These are phyloP conservation scores for Stichodactyla helianthus DNA, from an alignment of 64 coral and sea anemone genomes.

Conservation along the genomic window DNA sequence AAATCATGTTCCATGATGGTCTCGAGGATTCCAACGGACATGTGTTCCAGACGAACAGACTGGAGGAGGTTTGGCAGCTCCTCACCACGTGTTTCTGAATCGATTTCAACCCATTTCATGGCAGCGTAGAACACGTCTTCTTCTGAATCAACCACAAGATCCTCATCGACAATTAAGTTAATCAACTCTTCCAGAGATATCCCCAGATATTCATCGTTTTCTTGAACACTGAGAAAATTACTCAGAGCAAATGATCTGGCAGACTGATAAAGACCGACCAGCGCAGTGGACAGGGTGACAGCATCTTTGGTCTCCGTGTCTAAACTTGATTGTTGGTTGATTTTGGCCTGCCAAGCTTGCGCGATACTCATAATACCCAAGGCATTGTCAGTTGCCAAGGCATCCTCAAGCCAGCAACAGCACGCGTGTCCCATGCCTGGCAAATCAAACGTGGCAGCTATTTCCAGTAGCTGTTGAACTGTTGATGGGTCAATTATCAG, in stretches of 20 bases:
- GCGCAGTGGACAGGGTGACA: background rate
- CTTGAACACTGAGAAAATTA: slow-evolving; percentile 6
- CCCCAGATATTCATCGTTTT: slow-evolving; percentile 29
- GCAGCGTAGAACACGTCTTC: slow-evolving; percentile 42
- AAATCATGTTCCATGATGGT: slow-evolving; percentile 7
- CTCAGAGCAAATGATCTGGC: slow-evolving; percentile 15
- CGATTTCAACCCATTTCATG: slow-evolving; percentile 22
- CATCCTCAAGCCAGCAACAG: slow-evolving; percentile 28
- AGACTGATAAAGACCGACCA: slow-evolving; percentile 16
- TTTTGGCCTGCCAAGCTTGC: background rate
- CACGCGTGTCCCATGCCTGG: slow-evolving; percentile 16
- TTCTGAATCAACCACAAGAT: slow-evolving; percentile 18
- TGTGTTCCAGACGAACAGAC: slow-evolving; percentile 23
- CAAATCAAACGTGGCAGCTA: slow-evolving; percentile 11
- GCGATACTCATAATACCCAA: slow-evolving; percentile 15
- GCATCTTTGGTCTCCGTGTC: background rate
- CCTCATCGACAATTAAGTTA: slow-evolving; percentile 13
- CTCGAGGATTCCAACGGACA: slow-evolving; percentile 1
- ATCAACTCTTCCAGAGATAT: slow-evolving; percentile 24
- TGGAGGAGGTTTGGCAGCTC: slow-evolving; percentile 17
- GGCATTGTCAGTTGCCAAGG: slow-evolving; percentile 10
- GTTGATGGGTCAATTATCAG: background rate
- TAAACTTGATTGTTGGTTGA: background rate
- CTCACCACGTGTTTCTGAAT: slow-evolving; percentile 3
- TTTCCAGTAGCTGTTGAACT: slow-evolving; percentile 4